Evolutionary conservation across 2,113 vertebrate genomes (phyloP).

Genomic region (Hylia prasina): DNA sequence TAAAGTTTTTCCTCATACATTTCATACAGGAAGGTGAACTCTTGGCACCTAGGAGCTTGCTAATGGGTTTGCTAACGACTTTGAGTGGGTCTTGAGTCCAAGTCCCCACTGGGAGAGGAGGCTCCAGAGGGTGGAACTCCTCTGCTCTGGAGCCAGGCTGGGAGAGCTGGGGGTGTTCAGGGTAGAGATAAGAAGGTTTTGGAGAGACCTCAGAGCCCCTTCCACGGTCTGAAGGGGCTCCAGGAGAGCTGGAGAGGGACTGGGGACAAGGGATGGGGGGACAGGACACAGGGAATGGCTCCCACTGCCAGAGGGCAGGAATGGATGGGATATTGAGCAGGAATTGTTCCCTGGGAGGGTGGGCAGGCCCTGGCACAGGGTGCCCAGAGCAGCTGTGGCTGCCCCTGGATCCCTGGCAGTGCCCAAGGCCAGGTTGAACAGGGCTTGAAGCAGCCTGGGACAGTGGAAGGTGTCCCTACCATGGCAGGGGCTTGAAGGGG

Average conservation of each 20-base stretch:
- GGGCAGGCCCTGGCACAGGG: background rate
- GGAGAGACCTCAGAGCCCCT: background rate
- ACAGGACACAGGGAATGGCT: background rate
- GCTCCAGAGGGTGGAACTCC: background rate
- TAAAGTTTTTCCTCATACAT: fast-evolving
- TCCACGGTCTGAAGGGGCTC: background rate
- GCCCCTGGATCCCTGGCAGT: background rate
- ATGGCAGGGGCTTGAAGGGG: too few species aligned
- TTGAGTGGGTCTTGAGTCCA: background rate
- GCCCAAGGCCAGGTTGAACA: background rate
- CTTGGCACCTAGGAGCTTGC: background rate
- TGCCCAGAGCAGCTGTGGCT: background rate
- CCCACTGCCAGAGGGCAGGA: background rate
- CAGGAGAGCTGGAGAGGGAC: background rate
- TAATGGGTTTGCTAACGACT: background rate
- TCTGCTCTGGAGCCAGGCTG: background rate
- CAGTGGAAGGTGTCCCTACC: background rate
- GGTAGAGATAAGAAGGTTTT: background rate
- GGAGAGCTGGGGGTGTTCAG: background rate
- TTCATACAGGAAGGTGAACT: background rate
- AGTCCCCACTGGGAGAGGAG: background rate
- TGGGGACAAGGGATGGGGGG: background rate
- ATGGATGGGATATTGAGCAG: background rate
- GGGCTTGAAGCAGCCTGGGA: background rate
- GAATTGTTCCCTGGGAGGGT: background rate